Conservation (phyloP, 2,888 invertebrate species). For the Morpho deidamia region DNA sequence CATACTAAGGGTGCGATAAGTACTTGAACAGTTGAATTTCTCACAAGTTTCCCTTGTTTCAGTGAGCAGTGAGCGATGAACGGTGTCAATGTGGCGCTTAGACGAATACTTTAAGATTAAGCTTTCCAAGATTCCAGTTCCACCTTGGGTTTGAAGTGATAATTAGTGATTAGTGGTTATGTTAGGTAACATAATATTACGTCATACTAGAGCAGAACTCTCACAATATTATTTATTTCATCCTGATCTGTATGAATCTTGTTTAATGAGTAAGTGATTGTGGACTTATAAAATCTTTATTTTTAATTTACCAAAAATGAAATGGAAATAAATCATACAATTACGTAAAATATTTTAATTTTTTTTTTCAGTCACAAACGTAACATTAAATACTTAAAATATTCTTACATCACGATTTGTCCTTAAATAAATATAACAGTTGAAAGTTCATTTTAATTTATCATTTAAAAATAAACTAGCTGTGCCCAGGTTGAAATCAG, state of each 20-base stretch:
- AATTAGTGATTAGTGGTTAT: constrained; percentile 70
- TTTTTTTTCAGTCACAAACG: constrained; percentile 27
- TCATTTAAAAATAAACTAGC: too few species aligned
- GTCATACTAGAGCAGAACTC: constrained; percentile 64
- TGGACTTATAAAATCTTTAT: constrained; percentile 65
- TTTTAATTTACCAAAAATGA: constrained; percentile 64
- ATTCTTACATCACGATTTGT: not conserved
- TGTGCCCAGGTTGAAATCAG: too few species aligned
- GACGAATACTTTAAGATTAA: constrained; percentile 69
- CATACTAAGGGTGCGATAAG: too few species aligned
- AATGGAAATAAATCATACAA: constrained; percentile 70
- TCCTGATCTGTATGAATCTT: constrained; percentile 75
- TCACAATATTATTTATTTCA: constrained; percentile 74
- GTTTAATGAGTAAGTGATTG: constrained; percentile 70
- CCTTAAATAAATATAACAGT: too few species aligned
- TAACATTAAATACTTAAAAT: constrained; percentile 20
- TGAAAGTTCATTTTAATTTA: too few species aligned
- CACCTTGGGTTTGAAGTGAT: constrained; percentile 75
- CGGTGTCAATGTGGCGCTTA: constrained; percentile 51
- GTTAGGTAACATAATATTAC: constrained; percentile 64
- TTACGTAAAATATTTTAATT: constrained; percentile 42
- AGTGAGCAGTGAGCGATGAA: constrained; percentile 49
- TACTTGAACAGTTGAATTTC: too few species aligned
- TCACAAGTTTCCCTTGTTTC: constrained; percentile 50
- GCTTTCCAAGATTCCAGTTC: constrained; percentile 73